A percentile compares a stretch with the other conserved stretches of the same genome.
Evolutionary conservation across 53 echinoderm and acorn worm species (phyloP).

Genomic region (Holothuria scabra): DNA sequence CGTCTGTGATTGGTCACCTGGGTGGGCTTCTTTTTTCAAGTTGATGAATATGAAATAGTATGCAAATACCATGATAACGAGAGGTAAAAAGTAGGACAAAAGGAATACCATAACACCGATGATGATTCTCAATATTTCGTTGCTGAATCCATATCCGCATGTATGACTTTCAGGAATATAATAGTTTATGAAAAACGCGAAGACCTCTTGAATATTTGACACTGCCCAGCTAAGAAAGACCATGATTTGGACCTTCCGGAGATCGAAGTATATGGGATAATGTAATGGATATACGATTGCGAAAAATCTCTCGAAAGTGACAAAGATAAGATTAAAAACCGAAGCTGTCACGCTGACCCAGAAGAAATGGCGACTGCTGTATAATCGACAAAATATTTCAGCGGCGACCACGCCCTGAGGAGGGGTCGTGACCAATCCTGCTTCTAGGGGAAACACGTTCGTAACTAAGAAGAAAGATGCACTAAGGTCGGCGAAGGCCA

Average conservation of each 20-base stretch:
- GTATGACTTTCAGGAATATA: slow-evolving; percentile 55
- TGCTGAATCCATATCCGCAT: slow-evolving; percentile 75
- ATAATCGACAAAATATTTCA: slow-evolving; percentile 87
- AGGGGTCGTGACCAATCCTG: slow-evolving; percentile 43
- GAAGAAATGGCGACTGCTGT: slow-evolving; percentile 76
- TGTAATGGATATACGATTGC: slow-evolving; percentile 94
- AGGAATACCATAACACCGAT: slow-evolving; percentile 83
- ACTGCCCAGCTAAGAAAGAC: slow-evolving; percentile 74
- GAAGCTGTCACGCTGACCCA: slow-evolving; percentile 98
- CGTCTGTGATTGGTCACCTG: slow-evolving; percentile 56
- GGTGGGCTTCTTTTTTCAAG: slow-evolving; percentile 69
- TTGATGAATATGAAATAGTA: slow-evolving; percentile 83
- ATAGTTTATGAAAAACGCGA: slow-evolving; percentile 82
- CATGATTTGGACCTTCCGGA: slow-evolving; percentile 64
- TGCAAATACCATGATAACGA: slow-evolving; percentile 89
- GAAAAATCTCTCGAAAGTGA: slow-evolving; percentile 88
- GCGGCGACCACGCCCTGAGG: slow-evolving; percentile 58
- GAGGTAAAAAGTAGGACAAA: slow-evolving; percentile 82
- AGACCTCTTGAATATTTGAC: slow-evolving; percentile 80
- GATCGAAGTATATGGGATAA: slow-evolving; percentile 78
- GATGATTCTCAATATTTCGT: slow-evolving; percentile 49
- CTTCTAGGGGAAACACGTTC: slow-evolving; percentile 87
- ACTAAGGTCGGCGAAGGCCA: slow-evolving; percentile 82
- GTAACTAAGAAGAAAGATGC: slow-evolving; percentile 82
- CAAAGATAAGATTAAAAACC: slow-evolving; percentile 87